Conservation (phyloP, 2,113 vertebrate species). For the Chrysochloris asiatica region DNA sequence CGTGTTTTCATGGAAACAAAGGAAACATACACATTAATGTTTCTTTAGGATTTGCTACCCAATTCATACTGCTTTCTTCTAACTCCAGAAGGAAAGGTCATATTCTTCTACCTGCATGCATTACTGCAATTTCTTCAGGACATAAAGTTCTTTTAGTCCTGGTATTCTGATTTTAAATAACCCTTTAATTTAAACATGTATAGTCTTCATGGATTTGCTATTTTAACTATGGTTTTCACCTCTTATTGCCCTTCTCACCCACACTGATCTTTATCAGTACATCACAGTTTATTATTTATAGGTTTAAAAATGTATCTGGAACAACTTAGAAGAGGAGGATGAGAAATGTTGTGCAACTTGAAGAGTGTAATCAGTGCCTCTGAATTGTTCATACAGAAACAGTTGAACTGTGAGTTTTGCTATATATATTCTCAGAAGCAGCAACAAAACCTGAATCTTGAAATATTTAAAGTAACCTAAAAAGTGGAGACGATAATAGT, state of each 20-base stretch:
- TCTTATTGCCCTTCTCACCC: not conserved
- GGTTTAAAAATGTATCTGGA: not conserved
- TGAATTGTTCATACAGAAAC: not conserved
- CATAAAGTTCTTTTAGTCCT: not conserved
- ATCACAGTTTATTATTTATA: not conserved
- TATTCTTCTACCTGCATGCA: not conserved
- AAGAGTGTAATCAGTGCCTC: not conserved
- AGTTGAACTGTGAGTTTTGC: not conserved
- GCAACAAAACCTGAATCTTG: not conserved
- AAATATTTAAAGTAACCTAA: constrained; percentile 2
- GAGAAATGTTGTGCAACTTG: not conserved
- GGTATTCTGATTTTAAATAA: constrained; percentile 29
- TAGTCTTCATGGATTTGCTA: not conserved
- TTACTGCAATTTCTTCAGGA: not conserved
- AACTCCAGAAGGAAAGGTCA: constrained; percentile 32
- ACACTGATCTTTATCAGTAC: not conserved
- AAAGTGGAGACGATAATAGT: not conserved
- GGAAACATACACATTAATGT: not conserved
- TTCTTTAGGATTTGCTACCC: constrained; percentile 59
- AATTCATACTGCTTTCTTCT: not conserved
- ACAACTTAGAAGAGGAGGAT: not conserved
- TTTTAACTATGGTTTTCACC: constrained; percentile 21
- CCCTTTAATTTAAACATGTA: not conserved
- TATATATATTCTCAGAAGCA: not conserved
- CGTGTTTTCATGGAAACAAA: constrained; percentile 52